phyloP scores from a whole-genome alignment of 2,797 vertebrate genomes.

The Aldrovandia affinis region DNA sequence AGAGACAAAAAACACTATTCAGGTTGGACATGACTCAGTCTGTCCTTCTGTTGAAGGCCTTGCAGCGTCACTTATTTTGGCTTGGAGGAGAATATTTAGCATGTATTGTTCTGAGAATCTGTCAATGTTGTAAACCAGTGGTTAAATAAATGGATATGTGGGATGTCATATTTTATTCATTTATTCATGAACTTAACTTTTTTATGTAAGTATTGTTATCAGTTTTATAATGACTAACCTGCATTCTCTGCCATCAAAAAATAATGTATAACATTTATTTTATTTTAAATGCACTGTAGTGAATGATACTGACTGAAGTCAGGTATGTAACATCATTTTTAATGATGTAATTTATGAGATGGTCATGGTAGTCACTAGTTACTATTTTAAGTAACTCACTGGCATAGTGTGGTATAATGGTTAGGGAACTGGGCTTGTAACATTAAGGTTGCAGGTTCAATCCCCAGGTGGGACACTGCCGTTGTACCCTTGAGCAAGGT shows the following conservation, averaged over 20 bases:
- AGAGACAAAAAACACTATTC: conserved; percentile 19
- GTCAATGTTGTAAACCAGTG: neutral
- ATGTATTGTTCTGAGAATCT: neutral
- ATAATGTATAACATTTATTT: neutral
- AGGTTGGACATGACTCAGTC: conserved; percentile 19
- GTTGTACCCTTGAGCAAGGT: too few species aligned
- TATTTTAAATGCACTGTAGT: neutral
- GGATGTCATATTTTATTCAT: neutral
- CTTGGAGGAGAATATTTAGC: neutral
- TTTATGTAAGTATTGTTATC: neutral
- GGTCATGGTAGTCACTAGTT: too few species aligned
- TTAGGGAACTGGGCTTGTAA: too few species aligned
- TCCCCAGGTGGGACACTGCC: too few species aligned
- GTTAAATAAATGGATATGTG: neutral
- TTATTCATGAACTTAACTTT: conserved; percentile 3
- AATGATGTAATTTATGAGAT: neutral
- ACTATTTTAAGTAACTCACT: too few species aligned
- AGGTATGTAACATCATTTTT: neutral
- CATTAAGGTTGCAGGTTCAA: too few species aligned
- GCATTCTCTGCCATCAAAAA: neutral
- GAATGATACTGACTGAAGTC: neutral
- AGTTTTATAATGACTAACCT: neutral
- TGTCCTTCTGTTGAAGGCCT: neutral
- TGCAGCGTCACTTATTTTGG: neutral
- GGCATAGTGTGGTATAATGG: too few species aligned